Evolutionary conservation across 1,140 invertebrate species (phyloP).

Genomic region (Sarcophaga peregrina): DNA sequence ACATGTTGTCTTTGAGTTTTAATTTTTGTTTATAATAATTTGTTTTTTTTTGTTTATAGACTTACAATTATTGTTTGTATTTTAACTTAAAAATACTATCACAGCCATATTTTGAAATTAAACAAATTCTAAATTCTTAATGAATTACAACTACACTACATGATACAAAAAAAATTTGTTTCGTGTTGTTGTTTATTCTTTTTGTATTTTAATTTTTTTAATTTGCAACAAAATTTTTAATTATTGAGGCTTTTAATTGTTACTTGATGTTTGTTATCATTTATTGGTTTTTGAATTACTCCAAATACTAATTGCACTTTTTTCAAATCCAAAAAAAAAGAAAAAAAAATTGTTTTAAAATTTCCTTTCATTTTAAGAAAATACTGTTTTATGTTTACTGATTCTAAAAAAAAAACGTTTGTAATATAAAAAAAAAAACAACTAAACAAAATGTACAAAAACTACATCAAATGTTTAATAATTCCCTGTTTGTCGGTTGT

Average conservation of each 20-base stretch:
- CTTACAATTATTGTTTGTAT: slow-evolving; percentile 6
- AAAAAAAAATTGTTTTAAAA: background rate
- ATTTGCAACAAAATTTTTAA: slow-evolving; percentile 37
- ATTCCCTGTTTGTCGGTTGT: background rate
- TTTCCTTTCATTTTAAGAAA: background rate
- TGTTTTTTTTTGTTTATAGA: slow-evolving; percentile 28
- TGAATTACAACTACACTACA: slow-evolving; percentile 33
- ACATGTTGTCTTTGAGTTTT: slow-evolving; percentile 27
- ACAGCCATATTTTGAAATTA: slow-evolving; percentile 47
- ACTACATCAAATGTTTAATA: background rate
- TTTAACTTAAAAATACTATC: slow-evolving; percentile 46
- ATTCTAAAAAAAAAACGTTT: background rate
- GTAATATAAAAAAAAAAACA: background rate
- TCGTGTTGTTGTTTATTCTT: slow-evolving; percentile 19
- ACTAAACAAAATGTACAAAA: background rate
- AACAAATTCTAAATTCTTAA: slow-evolving; percentile 44
- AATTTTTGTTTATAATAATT: slow-evolving; percentile 3
- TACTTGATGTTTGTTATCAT: slow-evolving; percentile 16
- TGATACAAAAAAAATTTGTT: slow-evolving; percentile 26
- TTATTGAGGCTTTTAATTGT: slow-evolving; percentile 41
- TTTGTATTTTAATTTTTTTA: slow-evolving; percentile 25
- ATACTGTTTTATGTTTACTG: background rate
- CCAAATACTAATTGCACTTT: slow-evolving; percentile 44
- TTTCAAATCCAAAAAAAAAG: slow-evolving; percentile 23
- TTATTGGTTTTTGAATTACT: slow-evolving; percentile 34